Conservation (phyloP, 2,797 vertebrate species). For the Enteromius argenteus region DNA sequence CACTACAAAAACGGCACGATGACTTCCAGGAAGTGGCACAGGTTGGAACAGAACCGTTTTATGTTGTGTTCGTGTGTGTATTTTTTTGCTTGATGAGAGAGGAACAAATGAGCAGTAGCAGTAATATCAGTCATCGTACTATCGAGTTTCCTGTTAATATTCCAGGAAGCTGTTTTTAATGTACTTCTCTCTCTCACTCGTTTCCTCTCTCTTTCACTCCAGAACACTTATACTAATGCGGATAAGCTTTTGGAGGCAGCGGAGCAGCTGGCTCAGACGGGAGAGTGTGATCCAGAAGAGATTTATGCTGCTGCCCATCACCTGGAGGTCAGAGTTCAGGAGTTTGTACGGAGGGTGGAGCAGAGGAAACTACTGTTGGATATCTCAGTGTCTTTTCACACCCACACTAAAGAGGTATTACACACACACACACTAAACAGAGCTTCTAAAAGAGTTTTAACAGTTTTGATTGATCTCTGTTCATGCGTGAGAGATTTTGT, state of each 20-base stretch:
- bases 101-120: neutral
- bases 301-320: slow-evolving; percentile 91
- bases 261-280: slow-evolving; percentile 88
- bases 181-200: neutral
- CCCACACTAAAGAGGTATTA: slow-evolving; percentile 97
- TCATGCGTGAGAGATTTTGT: neutral
- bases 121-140: neutral
- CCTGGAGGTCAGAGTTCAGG: slow-evolving; percentile 81
- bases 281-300: slow-evolving; percentile 91
- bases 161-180: neutral
- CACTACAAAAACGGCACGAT: slow-evolving; percentile 94
- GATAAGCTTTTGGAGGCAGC: slow-evolving; percentile 83
- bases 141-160: slow-evolving; percentile 9
- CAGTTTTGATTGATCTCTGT: neutral
- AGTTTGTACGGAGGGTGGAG: slow-evolving; percentile 94
- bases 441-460: neutral
- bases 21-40: slow-evolving; percentile 87
- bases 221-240: slow-evolving; percentile 66
- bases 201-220: neutral
- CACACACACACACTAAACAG: slow-evolving; percentile 64
- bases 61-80: slow-evolving; percentile 43
- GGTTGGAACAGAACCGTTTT: slow-evolving; percentile 37
- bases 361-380: slow-evolving; percentile 96
- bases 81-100: neutral
- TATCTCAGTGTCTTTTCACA: slow-evolving; percentile 97